Percentiles rank a stretch among this genome's conserved stretches.
Conservation (phyloP, 2,888 invertebrate genomes). For the Euplagia quadripunctaria region DNA sequence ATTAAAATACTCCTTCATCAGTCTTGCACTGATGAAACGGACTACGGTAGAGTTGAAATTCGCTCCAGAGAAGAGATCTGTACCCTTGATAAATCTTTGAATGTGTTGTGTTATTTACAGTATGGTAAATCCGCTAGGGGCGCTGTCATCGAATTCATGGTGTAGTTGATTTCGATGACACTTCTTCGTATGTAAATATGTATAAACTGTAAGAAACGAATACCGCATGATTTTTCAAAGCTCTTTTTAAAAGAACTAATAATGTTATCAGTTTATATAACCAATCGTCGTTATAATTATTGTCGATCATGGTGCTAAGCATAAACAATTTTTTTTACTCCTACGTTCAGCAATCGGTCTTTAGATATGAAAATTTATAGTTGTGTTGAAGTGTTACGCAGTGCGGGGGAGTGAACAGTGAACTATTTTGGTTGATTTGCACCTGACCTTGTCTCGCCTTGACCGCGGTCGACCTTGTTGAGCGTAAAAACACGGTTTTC, state of each 20-base stretch:
- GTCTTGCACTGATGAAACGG: too few species aligned
- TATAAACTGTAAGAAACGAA: background rate
- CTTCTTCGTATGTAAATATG: background rate
- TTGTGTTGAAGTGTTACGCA: constrained; percentile 24
- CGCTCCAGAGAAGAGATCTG: too few species aligned
- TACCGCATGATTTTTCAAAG: background rate
- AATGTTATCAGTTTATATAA: background rate
- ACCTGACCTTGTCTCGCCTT: constrained; percentile 67
- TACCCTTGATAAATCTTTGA: too few species aligned
- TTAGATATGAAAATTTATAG: background rate
- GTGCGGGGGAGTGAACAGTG: constrained; percentile 36
- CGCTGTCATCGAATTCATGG: background rate
- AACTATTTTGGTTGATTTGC: constrained; percentile 41
- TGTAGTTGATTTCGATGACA: background rate
- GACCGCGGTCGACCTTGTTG: constrained; percentile 64
- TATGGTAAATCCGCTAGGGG: background rate
- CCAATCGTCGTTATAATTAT: background rate
- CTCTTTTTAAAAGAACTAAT: background rate
- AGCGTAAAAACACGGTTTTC: constrained; percentile 41
- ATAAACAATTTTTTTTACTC: background rate
- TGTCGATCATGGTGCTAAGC: background rate
- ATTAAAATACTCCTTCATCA: background rate
- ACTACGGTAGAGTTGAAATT: too few species aligned
- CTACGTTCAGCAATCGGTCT: background rate
- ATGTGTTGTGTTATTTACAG: background rate